phyloP scores from a whole-genome alignment of 2,888 invertebrate species.

The Ennomos quercinarius region DNA sequence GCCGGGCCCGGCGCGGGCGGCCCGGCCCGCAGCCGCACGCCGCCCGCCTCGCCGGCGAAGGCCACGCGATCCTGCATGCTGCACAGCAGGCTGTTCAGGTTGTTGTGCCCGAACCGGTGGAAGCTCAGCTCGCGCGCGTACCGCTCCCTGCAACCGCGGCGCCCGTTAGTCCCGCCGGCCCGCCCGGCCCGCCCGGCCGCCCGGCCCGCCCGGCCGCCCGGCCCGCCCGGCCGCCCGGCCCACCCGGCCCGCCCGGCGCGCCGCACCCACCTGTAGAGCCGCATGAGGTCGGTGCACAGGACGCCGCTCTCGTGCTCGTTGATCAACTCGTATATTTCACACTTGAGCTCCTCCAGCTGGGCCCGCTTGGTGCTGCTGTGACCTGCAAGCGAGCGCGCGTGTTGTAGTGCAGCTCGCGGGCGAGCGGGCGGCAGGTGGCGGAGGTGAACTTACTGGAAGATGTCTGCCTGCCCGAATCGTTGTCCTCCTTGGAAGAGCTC shows the following conservation, averaged over 20 bases:
- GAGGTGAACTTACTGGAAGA: slow-evolving; percentile 59
- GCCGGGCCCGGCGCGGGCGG: slow-evolving; percentile 22
- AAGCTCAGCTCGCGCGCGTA: slow-evolving; percentile 66
- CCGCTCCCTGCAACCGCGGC: slow-evolving; percentile 54
- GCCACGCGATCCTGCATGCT: slow-evolving; percentile 48
- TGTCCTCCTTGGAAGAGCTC: slow-evolving; percentile 44
- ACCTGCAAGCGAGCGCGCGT: slow-evolving; percentile 41
- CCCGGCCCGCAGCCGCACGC: slow-evolving; percentile 26
- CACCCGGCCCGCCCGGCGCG: no score
- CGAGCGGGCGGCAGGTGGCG: neutral
- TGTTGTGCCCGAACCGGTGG: slow-evolving; percentile 62
- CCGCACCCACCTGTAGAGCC: slow-evolving; percentile 67
- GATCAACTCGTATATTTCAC: slow-evolving; percentile 63
- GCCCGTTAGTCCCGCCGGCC: no score
- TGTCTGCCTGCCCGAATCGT: slow-evolving; percentile 61
- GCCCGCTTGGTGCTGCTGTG: slow-evolving; percentile 46
- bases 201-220: no score
- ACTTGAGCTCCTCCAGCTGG: slow-evolving; percentile 57
- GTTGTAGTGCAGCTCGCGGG: no score
- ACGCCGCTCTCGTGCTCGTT: slow-evolving; percentile 69
- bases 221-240: no score
- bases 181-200: no score
- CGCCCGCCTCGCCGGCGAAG: slow-evolving; percentile 33
- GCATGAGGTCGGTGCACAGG: slow-evolving; percentile 74
- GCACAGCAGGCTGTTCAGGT: slow-evolving; percentile 61